Evolutionary conservation across 2,888 invertebrate genomes (phyloP), one percentile per base, ranked within the genome.

Genomic region (Ormyrus nitidulus): DNA sequence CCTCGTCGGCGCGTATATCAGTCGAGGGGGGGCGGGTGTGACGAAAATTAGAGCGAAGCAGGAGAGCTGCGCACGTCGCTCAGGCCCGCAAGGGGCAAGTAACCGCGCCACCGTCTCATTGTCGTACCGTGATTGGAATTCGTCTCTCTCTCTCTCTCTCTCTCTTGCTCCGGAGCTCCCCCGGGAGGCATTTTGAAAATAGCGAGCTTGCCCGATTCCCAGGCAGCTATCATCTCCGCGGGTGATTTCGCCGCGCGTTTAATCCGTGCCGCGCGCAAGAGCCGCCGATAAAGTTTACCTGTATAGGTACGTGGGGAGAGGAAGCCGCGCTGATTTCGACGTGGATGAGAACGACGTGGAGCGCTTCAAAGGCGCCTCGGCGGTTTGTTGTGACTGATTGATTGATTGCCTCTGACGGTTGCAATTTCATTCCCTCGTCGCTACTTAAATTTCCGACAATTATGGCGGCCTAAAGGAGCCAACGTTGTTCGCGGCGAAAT

Each of bases 31-130:
- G 59, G 8, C 5, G 19, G 11, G 49, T 48, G 73, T 61, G 68
- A 79, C 73, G 73, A 79, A 79, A 79, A 79, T 79, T 73, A 73
- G 62, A 79, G 68, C 62, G 56, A 53, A 34, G 48, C 65, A 10
- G 11, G 51, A 46, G 46, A 77, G 59, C 62, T 13, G 51, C 68
- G 49, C 53, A 13, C 64, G n/a, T 49, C 59, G 19, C 34, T 6
- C 13, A 59, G 10, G 59, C 59, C 19, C 19, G 19, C 19, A 19
- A 19, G 19, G 19, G 19, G 19, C 19, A 19, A 19, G 19, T 19
- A 19, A 19, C 19, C 19, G 19, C 19, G 19, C 19, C 19, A 19
- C 19, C 19, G 19, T 19, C 19, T 19, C 19, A 19, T 19, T 19
- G 19, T 19, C 19, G 19, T 19, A 19, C 19, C 19, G 19, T 19